These are phyloP conservation scores for Amphiprion percula DNA, from an alignment of 2,113 vertebrate species.

Conservation along the genomic window DNA sequence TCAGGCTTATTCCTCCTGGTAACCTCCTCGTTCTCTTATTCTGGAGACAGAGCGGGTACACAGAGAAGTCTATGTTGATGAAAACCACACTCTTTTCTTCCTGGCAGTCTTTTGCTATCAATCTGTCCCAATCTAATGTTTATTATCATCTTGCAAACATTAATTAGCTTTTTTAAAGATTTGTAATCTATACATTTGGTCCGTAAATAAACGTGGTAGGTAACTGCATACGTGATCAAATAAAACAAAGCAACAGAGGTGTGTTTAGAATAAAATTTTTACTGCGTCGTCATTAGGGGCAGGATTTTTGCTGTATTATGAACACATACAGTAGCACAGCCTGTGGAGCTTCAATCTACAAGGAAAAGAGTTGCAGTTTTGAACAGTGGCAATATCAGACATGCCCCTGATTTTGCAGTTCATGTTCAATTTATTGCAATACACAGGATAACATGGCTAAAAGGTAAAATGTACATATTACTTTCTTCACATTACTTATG, in stretches of 20 bases:
- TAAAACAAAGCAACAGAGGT: slow-evolving; percentile 28
- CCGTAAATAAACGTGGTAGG: slow-evolving; percentile 1
- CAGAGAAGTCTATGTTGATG: slow-evolving; percentile 13
- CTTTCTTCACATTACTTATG: no score
- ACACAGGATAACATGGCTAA: neutral
- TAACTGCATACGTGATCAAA: slow-evolving; percentile 41
- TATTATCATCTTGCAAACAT: neutral
- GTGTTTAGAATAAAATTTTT: no score
- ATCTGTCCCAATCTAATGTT: slow-evolving; percentile 1
- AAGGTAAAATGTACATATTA: no score
- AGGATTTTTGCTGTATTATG: neutral
- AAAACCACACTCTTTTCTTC: slow-evolving; percentile 16
- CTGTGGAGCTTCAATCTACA: no score
- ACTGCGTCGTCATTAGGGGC: neutral
- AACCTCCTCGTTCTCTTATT: slow-evolving; percentile 38
- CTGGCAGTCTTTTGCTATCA: neutral
- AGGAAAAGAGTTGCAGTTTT: no score
- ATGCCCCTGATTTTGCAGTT: neutral
- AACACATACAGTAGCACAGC: neutral
- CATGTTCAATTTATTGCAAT: neutral
- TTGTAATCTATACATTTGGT: neutral
- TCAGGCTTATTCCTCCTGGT: slow-evolving; percentile 50
- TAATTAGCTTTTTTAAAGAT: neutral
- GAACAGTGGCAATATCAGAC: no score
- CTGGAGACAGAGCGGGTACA: neutral